These are phyloP conservation scores for Parauchenoglanis punctatus DNA, from an alignment of 2,797 vertebrate genomes.

Conservation along the genomic window DNA sequence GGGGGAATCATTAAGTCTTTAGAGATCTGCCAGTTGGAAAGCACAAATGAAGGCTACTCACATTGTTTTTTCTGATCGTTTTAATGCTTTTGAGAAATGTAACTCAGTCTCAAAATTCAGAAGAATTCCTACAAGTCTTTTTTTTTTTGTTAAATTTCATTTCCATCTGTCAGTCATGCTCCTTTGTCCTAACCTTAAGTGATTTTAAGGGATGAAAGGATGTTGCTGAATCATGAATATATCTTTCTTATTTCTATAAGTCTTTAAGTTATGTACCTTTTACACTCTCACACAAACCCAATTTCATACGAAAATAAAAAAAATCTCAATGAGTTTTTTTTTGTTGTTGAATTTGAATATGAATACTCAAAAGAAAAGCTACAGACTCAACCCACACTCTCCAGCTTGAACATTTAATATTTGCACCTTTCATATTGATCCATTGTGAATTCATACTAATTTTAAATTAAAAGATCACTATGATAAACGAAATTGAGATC, in stretches of 20 bases:
- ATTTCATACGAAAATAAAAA: neutral
- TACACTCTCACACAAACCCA: neutral
- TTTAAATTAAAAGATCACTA: neutral
- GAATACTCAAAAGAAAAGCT: neutral
- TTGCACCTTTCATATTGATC: neutral
- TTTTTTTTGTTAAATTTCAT: neutral
- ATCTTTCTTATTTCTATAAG: neutral
- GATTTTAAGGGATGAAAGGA: neutral
- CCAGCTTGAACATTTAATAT: neutral
- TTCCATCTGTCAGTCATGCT: neutral
- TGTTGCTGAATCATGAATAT: neutral
- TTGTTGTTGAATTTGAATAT: neutral
- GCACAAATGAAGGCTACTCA: neutral
- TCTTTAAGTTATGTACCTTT: neutral
- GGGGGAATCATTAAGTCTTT: slow-evolving; percentile 42
- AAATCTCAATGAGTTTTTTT: neutral
- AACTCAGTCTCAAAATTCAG: neutral
- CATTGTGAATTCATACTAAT: neutral
- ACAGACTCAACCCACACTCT: neutral
- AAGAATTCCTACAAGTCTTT: neutral
- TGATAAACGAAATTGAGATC: neutral
- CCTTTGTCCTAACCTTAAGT: neutral
- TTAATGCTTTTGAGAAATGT: neutral
- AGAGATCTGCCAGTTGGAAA: slow-evolving; percentile 28
- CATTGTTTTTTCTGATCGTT: slow-evolving; percentile 2